Evolutionary conservation across 2,888 invertebrate species (phyloP).

Genomic region (Trachelus tabidus): DNA sequence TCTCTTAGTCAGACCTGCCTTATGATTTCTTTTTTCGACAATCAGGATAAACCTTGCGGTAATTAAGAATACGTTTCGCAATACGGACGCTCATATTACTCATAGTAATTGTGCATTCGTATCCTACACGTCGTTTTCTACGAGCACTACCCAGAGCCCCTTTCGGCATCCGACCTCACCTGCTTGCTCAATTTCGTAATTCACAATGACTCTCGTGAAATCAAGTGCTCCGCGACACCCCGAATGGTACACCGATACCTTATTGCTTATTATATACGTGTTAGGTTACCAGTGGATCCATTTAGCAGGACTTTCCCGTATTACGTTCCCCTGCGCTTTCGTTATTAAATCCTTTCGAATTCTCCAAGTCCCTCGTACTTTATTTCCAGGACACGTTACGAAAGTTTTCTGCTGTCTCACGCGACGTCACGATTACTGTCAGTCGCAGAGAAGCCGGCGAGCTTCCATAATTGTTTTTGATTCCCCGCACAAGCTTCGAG

Average conservation of each 20-base stretch:
- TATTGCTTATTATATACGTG: background rate
- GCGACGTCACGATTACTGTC: background rate
- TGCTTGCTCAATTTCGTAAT: background rate
- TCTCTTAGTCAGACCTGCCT: background rate
- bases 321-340: background rate
- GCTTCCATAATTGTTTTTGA: background rate
- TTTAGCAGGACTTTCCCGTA: background rate
- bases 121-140: background rate
- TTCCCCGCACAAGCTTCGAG: background rate
- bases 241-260: background rate
- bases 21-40: constrained; percentile 20
- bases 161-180: background rate
- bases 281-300: background rate
- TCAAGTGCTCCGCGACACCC: background rate
- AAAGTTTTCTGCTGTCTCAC: background rate
- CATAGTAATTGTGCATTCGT: background rate
- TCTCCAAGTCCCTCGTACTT: background rate
- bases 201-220: background rate
- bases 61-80: constrained; percentile 8
- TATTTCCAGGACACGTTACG: background rate
- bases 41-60: constrained; percentile 22
- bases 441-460: background rate
- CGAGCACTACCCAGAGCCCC: background rate
- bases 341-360: background rate
- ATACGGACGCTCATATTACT: background rate